phyloP scores from a whole-genome alignment of 2,113 vertebrate species.

The Spea multiplicata region DNA sequence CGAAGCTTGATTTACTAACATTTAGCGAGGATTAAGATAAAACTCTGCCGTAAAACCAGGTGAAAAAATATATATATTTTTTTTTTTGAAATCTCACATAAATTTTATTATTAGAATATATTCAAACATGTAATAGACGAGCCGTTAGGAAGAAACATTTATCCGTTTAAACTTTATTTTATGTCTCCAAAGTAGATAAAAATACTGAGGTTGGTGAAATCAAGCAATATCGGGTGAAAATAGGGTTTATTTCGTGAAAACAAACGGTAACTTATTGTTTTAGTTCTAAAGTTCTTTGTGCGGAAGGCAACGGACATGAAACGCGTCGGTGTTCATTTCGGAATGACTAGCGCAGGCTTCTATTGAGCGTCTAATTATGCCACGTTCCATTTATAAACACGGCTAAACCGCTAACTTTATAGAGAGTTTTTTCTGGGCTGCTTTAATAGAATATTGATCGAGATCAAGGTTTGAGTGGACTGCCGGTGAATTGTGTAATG shows the following conservation, averaged over 20 bases:
- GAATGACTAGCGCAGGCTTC: constrained; percentile 73
- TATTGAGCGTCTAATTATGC: constrained; percentile 88
- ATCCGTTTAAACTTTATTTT: constrained; percentile 55
- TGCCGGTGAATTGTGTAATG: constrained; percentile 93
- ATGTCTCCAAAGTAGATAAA: constrained; percentile 58
- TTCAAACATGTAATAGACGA: constrained; percentile 53
- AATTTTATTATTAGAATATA: constrained; percentile 50
- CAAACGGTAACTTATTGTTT: constrained; percentile 50
- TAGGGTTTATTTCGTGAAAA: constrained; percentile 1
- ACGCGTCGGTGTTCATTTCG: constrained; percentile 70
- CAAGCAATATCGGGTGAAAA: background rate
- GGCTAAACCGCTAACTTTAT: constrained; percentile 86
- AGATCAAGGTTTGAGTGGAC: constrained; percentile 90
- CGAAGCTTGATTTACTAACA: constrained; percentile 53
- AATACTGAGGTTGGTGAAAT: constrained; percentile 10
- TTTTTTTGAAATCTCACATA: constrained; percentile 22
- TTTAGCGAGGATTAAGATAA: constrained; percentile 45
- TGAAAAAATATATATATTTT: constrained; percentile 48
- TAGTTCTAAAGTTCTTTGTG: constrained; percentile 29
- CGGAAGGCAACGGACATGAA: constrained; percentile 60
- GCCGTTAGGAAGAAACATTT: constrained; percentile 47
- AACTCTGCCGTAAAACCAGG: constrained; percentile 50
- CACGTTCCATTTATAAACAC: constrained; percentile 89
- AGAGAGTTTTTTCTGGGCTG: constrained; percentile 80
- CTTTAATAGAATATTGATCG: constrained; percentile 99